phyloP scores from a whole-genome alignment of 1,140 invertebrate species.

The Zaprionus capensis region DNA sequence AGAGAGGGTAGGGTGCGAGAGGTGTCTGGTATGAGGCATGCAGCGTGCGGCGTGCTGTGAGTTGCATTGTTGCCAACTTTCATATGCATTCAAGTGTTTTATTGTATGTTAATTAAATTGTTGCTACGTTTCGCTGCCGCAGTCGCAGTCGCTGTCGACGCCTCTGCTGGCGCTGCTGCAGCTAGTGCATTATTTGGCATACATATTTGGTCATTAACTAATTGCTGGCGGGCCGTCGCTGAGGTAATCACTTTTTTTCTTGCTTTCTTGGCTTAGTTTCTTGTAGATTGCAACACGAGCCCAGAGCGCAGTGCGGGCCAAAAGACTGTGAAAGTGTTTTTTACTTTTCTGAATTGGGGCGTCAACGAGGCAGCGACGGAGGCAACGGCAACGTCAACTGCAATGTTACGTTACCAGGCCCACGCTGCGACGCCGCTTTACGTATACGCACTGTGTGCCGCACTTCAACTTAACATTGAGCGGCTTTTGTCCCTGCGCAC shows the following conservation, averaged over 20 bases:
- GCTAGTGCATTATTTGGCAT: constrained; percentile 69
- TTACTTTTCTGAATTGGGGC: constrained; percentile 35
- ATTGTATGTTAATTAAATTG: constrained; percentile 76
- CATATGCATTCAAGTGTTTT: constrained; percentile 71
- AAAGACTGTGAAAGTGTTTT: constrained; percentile 55
- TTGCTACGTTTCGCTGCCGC: constrained; percentile 47
- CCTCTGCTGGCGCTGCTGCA: constrained; percentile 3
- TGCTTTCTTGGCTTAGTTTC: not conserved
- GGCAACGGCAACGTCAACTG: not conserved
- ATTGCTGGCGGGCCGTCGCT: constrained; percentile 56
- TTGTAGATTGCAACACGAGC: constrained; percentile 31
- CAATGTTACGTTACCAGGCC: no score
- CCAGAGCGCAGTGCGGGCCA: constrained; percentile 2
- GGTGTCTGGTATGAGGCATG: constrained; percentile 17
- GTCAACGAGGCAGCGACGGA: not conserved
- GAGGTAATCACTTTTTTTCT: constrained; percentile 62
- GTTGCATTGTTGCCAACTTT: constrained; percentile 58
- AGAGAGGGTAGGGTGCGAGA: not conserved
- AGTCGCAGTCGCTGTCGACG: constrained; percentile 40
- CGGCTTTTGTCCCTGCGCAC: constrained; percentile 62
- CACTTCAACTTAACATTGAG: constrained; percentile 79
- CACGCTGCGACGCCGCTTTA: constrained; percentile 23
- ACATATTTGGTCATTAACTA: constrained; percentile 82
- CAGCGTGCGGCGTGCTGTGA: constrained; percentile 21
- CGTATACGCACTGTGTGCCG: constrained; percentile 73